Conservation (phyloP, 1,140 invertebrate species). For the Harpegnathos saltator region DNA sequence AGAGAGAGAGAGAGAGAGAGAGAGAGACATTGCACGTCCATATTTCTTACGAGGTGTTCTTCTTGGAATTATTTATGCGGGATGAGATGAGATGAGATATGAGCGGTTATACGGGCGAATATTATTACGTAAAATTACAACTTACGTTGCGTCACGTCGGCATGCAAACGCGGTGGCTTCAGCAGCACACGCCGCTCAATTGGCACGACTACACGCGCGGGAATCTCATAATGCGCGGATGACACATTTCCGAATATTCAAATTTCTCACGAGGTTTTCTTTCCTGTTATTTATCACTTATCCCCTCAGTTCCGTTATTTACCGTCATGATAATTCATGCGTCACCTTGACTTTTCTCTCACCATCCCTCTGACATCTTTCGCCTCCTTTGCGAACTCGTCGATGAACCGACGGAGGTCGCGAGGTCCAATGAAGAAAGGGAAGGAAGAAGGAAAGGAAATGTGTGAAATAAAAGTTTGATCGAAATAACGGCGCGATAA, state of each 20-base stretch:
- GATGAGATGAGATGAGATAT: conserved; percentile 41
- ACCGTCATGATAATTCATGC: not conserved
- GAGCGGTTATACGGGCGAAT: conserved; percentile 39
- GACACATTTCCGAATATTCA: conserved; percentile 1
- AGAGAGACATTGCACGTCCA: conserved; percentile 28
- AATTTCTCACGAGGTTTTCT: conserved; percentile 8
- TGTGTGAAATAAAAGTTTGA: too few species aligned
- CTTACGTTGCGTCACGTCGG: conserved; percentile 43
- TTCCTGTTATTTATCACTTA: not conserved
- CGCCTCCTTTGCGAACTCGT: not conserved
- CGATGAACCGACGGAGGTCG: too few species aligned
- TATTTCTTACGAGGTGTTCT: conserved; percentile 5
- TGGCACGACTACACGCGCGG: not conserved
- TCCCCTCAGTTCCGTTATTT: not conserved
- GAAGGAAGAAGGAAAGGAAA: too few species aligned
- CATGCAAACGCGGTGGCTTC: conserved; percentile 13
- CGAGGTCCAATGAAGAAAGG: too few species aligned
- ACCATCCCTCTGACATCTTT: not conserved
- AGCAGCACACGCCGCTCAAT: conserved; percentile 4
- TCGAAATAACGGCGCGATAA: too few species aligned
- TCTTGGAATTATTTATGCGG: conserved; percentile 40
- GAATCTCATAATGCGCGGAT: not conserved
- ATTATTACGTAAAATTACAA: conserved; percentile 60
- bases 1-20: too few species aligned
- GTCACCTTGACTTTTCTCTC: not conserved